phyloP scores from a whole-genome alignment of 2,888 invertebrate genomes.

The Ormyrus labotus region DNA sequence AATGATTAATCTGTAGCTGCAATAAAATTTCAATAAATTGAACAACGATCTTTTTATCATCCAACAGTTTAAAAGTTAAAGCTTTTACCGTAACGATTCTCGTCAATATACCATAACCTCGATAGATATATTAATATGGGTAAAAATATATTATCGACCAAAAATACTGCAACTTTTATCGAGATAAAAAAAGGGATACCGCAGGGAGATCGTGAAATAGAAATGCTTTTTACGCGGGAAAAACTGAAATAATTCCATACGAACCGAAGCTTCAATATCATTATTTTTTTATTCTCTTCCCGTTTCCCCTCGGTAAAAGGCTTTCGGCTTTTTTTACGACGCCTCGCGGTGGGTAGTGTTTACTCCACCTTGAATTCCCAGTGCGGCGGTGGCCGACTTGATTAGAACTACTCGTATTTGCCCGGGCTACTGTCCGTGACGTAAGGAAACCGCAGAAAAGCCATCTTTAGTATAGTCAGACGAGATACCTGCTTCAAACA shows the following conservation, averaged over 20 bases:
- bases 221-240: too few species aligned
- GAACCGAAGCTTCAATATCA: background rate
- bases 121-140: too few species aligned
- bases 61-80: too few species aligned
- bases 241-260: too few species aligned
- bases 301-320: background rate
- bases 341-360: constrained; percentile 7
- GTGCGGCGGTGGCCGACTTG: constrained; percentile 30
- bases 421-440: constrained; percentile 15
- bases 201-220: too few species aligned
- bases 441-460: constrained; percentile 31
- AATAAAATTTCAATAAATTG: background rate
- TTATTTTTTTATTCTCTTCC: background rate
- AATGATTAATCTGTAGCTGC: too few species aligned
- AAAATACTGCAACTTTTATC: too few species aligned
- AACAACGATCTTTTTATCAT: too few species aligned
- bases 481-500: background rate
- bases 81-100: too few species aligned
- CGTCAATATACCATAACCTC: too few species aligned
- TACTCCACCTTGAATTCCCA: constrained; percentile 37
- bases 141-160: too few species aligned
- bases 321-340: background rate
- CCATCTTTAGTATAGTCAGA: constrained; percentile 8
- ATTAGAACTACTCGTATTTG: constrained; percentile 45
- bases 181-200: too few species aligned